These are phyloP conservation scores for Chaetodon auriga DNA, from an alignment of 2,113 vertebrate genomes.

Conservation along the genomic window DNA sequence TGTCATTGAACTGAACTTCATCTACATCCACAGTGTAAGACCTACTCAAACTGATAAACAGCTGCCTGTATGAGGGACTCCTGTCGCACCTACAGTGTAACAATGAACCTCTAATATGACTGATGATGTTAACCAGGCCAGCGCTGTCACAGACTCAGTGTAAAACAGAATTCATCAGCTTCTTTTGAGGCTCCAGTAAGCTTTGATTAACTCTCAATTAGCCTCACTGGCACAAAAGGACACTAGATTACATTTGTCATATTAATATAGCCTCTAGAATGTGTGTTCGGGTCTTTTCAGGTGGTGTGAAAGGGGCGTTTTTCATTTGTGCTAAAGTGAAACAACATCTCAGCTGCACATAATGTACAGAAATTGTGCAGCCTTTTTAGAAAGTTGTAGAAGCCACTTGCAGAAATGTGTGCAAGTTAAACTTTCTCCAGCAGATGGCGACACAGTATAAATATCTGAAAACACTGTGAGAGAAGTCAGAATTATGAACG, in stretches of 20 bases:
- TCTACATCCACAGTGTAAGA: no score
- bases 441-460: conserved; percentile 71
- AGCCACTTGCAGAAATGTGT: not conserved
- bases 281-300: not conserved
- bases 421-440: conserved; percentile 33
- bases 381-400: not conserved
- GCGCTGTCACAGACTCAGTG: not conserved
- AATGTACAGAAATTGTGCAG: no score
- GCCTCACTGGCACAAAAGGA: not conserved
- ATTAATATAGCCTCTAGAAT: not conserved
- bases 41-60: no score
- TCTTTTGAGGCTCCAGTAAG: not conserved
- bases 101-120: not conserved
- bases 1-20: no score
- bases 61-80: not conserved
- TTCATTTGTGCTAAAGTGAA: no score
- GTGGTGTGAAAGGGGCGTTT: no score
- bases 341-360: no score
- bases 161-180: not conserved
- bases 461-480: conserved; percentile 6
- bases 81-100: not conserved
- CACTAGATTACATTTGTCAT: not conserved
- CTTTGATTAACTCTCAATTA: not conserved
- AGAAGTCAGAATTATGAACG: not conserved
- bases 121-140: not conserved